A percentile compares a stretch with the other conserved stretches of the same genome.
phyloP scores from a whole-genome alignment of 1,140 invertebrate species.

The Hycleus phaleratus region DNA sequence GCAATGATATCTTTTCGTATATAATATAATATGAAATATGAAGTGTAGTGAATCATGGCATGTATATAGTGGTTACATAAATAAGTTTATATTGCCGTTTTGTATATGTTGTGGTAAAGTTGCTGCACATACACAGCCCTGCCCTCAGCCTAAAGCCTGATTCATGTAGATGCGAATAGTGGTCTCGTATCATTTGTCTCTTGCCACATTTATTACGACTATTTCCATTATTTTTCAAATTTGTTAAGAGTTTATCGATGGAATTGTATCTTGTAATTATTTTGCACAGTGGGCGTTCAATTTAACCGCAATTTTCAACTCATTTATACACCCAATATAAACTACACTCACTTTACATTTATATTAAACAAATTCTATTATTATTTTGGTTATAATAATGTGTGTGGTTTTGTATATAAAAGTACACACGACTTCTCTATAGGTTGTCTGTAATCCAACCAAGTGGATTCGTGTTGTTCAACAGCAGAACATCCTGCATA shows the following conservation, averaged over 20 bases:
- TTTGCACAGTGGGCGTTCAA: constrained; percentile 2
- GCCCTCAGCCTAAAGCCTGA: constrained; percentile 4
- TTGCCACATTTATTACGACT: constrained; percentile 16
- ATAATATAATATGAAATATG: constrained; percentile 16
- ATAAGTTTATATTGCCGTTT: constrained; percentile 19
- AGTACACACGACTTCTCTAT: no score
- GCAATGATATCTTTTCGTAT: constrained; percentile 15
- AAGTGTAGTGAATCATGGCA: constrained; percentile 18
- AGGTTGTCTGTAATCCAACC: no score
- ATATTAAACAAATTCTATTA: no score
- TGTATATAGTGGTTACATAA: constrained; percentile 12
- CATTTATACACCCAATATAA: no score
- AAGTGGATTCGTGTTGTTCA: no score
- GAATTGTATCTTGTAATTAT: constrained; percentile 18
- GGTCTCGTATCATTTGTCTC: constrained; percentile 13
- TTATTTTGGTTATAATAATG: no score
- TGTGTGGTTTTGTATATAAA: no score
- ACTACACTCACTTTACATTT: no score
- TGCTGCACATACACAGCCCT: constrained; percentile 6
- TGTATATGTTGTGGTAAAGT: not conserved
- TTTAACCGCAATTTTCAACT: no score
- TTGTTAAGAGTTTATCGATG: constrained; percentile 9
- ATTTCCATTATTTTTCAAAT: constrained; percentile 14
- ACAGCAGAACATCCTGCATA: no score
- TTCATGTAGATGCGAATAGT: not conserved